Evolutionary conservation across 2,113 vertebrate genomes (phyloP).

Genomic region (Emydocephalus ijimae): DNA sequence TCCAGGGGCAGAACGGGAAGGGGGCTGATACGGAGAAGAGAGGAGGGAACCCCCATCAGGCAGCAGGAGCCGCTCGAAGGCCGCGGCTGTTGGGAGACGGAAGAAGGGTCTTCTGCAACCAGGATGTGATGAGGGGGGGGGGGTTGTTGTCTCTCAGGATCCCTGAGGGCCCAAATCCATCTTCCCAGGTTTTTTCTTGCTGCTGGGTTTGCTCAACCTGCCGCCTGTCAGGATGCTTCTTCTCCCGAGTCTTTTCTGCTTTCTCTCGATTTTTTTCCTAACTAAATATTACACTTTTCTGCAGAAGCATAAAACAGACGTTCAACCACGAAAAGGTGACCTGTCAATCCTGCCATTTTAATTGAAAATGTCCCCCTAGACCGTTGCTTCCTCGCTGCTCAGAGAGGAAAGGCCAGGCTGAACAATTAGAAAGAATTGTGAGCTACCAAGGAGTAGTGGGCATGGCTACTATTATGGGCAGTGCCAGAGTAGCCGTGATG

Average conservation of each 20-base stretch:
- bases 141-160: background rate
- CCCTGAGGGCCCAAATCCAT: background rate
- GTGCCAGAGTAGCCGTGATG: background rate
- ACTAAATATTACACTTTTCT: slow-evolving; percentile 42
- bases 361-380: background rate
- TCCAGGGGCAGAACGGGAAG: background rate
- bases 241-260: rapidly evolving
- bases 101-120: background rate
- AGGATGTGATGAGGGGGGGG: background rate
- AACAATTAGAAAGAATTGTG: background rate
- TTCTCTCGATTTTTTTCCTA: background rate
- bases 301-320: background rate
- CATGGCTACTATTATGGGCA: background rate
- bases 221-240: background rate
- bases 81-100: background rate
- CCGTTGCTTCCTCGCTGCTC: background rate
- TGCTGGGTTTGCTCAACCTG: background rate
- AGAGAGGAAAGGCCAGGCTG: background rate
- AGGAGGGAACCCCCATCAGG: background rate
- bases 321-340: background rate
- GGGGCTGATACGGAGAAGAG: background rate
- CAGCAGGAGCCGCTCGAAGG: background rate
- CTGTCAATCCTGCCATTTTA: background rate
- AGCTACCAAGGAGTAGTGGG: background rate
- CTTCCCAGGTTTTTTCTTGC: background rate